Evolutionary conservation across 2,797 vertebrate genomes (phyloP).

Genomic region (Myotis myotis): DNA sequence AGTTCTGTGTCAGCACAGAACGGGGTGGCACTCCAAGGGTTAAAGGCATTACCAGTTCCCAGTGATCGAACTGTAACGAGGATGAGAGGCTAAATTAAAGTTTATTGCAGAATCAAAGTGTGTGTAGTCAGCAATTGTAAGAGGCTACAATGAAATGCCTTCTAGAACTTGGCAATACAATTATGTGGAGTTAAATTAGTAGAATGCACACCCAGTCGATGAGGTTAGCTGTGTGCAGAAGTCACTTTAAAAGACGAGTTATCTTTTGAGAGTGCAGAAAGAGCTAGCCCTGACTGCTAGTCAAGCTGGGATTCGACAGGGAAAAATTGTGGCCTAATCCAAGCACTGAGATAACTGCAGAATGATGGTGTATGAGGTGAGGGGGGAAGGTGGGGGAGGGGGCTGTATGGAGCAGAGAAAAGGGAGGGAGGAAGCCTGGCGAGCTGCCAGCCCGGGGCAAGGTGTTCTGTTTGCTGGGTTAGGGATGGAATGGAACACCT

Average conservation of each 20-base stretch:
- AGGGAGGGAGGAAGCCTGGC: too few species aligned
- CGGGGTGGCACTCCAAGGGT: not conserved
- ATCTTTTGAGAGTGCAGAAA: not conserved
- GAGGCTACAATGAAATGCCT: not conserved
- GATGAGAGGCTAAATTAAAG: not conserved
- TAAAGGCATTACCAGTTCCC: not conserved
- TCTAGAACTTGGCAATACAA: not conserved
- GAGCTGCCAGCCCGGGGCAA: not conserved
- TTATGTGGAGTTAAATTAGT: not conserved
- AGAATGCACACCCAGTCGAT: not conserved
- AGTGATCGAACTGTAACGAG: not conserved
- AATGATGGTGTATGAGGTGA: too few species aligned
- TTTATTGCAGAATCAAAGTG: not conserved
- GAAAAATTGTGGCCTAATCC: not conserved
- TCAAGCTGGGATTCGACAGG: not conserved
- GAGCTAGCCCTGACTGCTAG: not conserved
- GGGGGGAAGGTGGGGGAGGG: rapidly evolving
- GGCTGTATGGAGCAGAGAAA: not conserved
- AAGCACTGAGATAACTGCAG: not conserved
- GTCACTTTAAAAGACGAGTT: slow-evolving; percentile 21
- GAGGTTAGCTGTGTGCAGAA: not conserved
- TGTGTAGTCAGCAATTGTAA: slow-evolving; percentile 17
- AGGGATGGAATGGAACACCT: too few species aligned
- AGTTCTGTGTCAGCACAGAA: not conserved
- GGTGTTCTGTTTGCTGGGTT: rapidly evolving